Evolutionary conservation across 2,113 vertebrate genomes (phyloP), one percentile per base, ranked within the genome.

Genomic region (Chlorodrepanis virens): DNA sequence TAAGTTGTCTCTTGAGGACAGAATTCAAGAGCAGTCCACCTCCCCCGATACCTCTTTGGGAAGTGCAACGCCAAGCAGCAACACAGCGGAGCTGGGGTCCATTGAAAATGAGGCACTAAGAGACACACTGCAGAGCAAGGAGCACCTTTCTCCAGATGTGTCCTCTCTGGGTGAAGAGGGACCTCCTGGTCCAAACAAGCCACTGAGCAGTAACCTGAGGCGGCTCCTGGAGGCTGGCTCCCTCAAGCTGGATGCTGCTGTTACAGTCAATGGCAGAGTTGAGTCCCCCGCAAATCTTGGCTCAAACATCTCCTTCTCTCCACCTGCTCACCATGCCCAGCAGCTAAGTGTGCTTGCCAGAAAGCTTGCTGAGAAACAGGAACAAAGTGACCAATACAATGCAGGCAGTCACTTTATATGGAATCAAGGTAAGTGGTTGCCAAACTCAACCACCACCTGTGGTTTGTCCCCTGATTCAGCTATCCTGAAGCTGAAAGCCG

Each of bases 401-500:
- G 96, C 98, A 78, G 74, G 97, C 96, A 97, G 98, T 92, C 98
- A 98, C 87, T 99, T 99, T 75, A 98, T 99, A 92, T 99, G 99
- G 99, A 98, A 99, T 94, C 98, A 99, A 89, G 99, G 99, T 93
- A 99, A 99, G 97, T 99, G 99, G 99, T 95, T 99, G 98, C 97
- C 98, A 90, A 96, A 98, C 97, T 78, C 98, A 77, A 89, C 98
- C 94, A 98, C 98, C 45, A 96, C 98, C 96, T 99, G 99, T 77
- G 98, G 99, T 97, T 97, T 99, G 74, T 99, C 99, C 40, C 99
- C 99, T 4, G 99, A 99, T 96, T 99, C 99, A 27, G 99, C 99
- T 91, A 99, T 99, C 97, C 98, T 99, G 96, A 99, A 99, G 97
- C 97, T 99, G 94, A 99, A 99, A 97, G 99, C 99, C 0, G 99